Evolutionary conservation across 2,888 invertebrate genomes (phyloP).

Genomic region (Diaphora mendica): DNA sequence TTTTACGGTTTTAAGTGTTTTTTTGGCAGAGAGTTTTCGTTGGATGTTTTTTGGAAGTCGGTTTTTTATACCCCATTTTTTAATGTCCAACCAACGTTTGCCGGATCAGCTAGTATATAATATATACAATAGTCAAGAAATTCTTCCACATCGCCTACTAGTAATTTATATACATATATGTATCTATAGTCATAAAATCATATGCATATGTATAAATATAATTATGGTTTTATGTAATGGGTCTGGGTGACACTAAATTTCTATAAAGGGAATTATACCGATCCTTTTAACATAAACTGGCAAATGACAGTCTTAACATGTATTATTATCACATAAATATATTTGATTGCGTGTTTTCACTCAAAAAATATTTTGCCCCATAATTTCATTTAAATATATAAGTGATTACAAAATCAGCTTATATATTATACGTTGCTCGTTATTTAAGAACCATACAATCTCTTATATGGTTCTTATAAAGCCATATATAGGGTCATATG

Average conservation of each 20-base stretch:
- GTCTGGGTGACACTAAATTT: not conserved
- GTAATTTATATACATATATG: no score
- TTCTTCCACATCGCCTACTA: no score
- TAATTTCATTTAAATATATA: not conserved
- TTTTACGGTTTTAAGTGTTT: no score
- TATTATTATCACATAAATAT: not conserved
- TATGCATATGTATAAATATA: no score
- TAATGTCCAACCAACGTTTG: no score
- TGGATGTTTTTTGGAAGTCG: no score
- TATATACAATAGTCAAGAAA: no score
- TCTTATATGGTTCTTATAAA: not conserved
- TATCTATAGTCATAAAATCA: no score
- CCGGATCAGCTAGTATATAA: no score
- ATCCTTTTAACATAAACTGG: not conserved
- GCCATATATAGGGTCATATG: not conserved
- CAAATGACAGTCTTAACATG: not conserved
- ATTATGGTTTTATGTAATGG: no score
- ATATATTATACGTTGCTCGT: not conserved
- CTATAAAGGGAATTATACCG: not conserved
- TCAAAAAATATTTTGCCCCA: not conserved
- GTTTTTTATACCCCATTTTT: no score
- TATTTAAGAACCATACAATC: not conserved
- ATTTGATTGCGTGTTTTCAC: not conserved
- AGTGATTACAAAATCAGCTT: not conserved
- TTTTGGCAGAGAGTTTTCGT: no score